These are phyloP conservation scores for Syngnathoides biaculeatus DNA, from an alignment of 2,113 vertebrate species.

Conservation along the genomic window DNA sequence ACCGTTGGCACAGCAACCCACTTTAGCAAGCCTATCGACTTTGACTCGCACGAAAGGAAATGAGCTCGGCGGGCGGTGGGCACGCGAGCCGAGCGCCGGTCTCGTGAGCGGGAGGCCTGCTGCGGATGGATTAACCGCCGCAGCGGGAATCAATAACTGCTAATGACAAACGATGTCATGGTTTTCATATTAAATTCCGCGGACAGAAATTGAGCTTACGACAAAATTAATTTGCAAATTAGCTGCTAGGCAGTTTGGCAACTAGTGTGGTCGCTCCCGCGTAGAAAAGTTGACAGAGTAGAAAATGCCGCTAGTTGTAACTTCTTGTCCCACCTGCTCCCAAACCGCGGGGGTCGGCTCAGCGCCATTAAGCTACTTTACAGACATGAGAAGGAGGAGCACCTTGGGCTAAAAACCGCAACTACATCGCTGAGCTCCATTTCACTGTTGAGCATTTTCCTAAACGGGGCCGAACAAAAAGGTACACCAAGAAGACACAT, in stretches of 20 bases:
- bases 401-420: constrained; percentile 3
- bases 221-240: neutral
- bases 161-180: neutral
- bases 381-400: constrained; percentile 20
- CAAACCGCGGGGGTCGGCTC: constrained; percentile 12
- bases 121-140: constrained; percentile 48
- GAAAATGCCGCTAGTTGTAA: neutral
- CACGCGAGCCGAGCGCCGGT: constrained; percentile 17
- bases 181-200: constrained; percentile 5
- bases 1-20: constrained; percentile 47
- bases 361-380: constrained; percentile 43
- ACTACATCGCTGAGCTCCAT: neutral
- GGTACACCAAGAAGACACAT: too few relatives aligned
- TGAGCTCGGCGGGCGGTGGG: constrained; percentile 33
- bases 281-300: neutral
- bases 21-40: constrained; percentile 49
- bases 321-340: constrained; percentile 22
- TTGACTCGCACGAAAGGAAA: constrained; percentile 53
- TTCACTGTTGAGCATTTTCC: neutral
- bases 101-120: constrained; percentile 45
- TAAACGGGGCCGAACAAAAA: neutral
- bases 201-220: neutral
- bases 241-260: neutral
- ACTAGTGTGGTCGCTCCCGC: neutral
- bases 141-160: constrained; percentile 17